Base-by-base conservation (phyloP, 2,888 invertebrate species). In the Phyto melanocephala region DNA sequence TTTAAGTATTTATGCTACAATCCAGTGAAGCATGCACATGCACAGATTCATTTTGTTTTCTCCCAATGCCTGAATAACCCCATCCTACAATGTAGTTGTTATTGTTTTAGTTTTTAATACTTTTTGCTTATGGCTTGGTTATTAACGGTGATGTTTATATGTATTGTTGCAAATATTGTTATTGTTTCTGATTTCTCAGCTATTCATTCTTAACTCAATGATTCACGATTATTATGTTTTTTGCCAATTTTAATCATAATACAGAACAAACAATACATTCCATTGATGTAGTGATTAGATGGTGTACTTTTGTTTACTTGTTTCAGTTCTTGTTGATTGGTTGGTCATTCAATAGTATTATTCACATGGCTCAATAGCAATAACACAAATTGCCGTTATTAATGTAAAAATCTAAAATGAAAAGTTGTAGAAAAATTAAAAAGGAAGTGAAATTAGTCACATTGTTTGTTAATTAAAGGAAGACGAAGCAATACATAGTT, bases 61-160 rank as follows among this genome's bases (percentile, higher is more conserved):
- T 24, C 54, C 17, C 62, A 50, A 58, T 56, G 37, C 45, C 20
- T 60, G 35, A 60, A 72, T 68, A 33, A 52, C 28, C 62, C 42
- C 58, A 28, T 47, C 60, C 63, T 63, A 63, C 70, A 68, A 68
- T 17, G 45, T 28, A 28, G 28, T 28, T 28, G 28, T 28, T 28
- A 28, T 54, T 40, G 33, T 60, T 54, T 54, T 40, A 65, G 20
- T 37, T 65, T 62, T 42, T 24, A 56, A 42, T 77, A 50, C 47
- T 22, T 67, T 70, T 80, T 70, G 65, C 76, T 77, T 47, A 60
- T 35, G 63, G 22, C 20, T 54, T 67, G 60, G 65, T 81, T 79
- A 35, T 63, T 54, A 35, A 35, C 54, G 22, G 22, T 47, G 54
- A 45, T 35, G 10, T 35, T 24, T 20, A 13, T 22, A 13, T 60